Percentiles rank a stretch among this genome's conserved stretches.
Evolutionary conservation across 2,113 vertebrate genomes (phyloP).

Genomic region (Mesocricetus auratus): DNA sequence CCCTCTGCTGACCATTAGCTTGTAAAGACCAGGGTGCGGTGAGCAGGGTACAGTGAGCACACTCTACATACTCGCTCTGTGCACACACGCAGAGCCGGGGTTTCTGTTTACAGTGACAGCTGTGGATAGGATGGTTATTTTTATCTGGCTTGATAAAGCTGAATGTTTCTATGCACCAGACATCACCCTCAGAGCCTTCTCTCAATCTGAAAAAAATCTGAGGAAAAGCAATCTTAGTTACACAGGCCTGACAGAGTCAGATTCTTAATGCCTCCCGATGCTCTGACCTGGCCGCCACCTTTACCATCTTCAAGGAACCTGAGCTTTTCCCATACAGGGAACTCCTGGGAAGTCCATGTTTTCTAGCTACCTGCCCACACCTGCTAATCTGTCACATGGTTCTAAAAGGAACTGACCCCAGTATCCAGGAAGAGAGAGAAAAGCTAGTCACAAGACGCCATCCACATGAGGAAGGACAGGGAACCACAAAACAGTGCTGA

Average conservation of each 20-base stretch:
- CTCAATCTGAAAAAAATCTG: not conserved
- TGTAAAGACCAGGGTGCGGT: not conserved
- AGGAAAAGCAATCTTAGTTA: not conserved
- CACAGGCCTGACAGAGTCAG: not conserved
- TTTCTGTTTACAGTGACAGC: not conserved
- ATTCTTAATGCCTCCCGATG: not conserved
- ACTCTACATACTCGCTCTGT: not conserved
- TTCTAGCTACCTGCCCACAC: not conserved
- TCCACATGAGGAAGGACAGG: not conserved
- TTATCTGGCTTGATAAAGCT: not conserved
- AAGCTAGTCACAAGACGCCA: not conserved
- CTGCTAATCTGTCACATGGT: not conserved
- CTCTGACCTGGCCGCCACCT: not conserved
- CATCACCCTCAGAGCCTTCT: not conserved
- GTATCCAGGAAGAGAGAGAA: not conserved
- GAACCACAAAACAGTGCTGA: not conserved
- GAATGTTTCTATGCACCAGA: not conserved
- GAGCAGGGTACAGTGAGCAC: not conserved
- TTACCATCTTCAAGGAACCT: not conserved
- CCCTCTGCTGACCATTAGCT: not conserved
- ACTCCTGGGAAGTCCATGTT: not conserved
- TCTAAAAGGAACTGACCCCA: not conserved
- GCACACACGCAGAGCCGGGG: not conserved
- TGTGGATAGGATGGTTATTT: not conserved
- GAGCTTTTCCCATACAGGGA: not conserved